phyloP scores from a whole-genome alignment of 1,140 invertebrate genomes.

The Meloidogyne exigua region DNA sequence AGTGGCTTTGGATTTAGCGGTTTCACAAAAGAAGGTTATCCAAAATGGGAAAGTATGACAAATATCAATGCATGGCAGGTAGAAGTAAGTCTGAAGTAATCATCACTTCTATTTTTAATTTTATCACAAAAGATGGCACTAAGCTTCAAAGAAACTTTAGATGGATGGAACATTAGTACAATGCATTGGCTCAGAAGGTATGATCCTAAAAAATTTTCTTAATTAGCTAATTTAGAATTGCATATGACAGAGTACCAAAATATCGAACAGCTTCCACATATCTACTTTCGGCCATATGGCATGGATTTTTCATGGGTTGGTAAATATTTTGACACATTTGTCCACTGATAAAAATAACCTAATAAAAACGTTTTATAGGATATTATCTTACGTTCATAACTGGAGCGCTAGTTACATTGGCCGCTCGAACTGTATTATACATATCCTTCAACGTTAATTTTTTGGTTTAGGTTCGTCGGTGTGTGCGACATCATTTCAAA shows the following conservation, averaged over 20 bases:
- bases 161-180: slow-evolving; percentile 82
- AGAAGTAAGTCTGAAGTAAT: slow-evolving; percentile 72
- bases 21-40: slow-evolving; percentile 70
- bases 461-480: slow-evolving; percentile 37
- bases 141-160: slow-evolving; percentile 68
- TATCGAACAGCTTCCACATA: slow-evolving; percentile 73
- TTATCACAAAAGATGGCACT: slow-evolving; percentile 36
- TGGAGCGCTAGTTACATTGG: slow-evolving; percentile 81
- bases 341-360: not conserved
- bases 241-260: slow-evolving; percentile 77
- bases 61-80: slow-evolving; percentile 86
- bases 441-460: not conserved
- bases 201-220: not conserved
- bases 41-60: slow-evolving; percentile 81
- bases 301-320: slow-evolving; percentile 70
- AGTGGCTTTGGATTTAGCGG: slow-evolving; percentile 72
- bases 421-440: slow-evolving; percentile 73
- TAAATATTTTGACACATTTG: not conserved
- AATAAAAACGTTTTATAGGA: not conserved
- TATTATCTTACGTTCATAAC: slow-evolving; percentile 92
- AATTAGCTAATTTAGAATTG: slow-evolving; percentile 69
- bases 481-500: slow-evolving; percentile 48
- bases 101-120: not conserved
- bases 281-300: slow-evolving; percentile 86
- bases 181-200: slow-evolving; percentile 75